phyloP scores from a whole-genome alignment of 2,797 vertebrate species.

The Hypotaenidia okinawae region DNA sequence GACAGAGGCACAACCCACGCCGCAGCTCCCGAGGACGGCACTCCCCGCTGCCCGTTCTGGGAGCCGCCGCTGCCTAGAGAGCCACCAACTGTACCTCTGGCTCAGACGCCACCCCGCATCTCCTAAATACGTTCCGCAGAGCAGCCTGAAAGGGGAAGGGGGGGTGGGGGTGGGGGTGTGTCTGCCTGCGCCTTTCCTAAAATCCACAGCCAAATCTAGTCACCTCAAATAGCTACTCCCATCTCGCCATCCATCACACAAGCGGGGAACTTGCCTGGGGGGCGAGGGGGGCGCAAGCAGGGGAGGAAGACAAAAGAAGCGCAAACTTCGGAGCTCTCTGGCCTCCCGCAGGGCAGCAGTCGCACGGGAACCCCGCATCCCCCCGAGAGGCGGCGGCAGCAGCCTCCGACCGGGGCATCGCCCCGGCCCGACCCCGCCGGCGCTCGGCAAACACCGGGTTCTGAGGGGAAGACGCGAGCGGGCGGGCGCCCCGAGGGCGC shows the following conservation, averaged over 20 bases:
- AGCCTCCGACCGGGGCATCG: neutral
- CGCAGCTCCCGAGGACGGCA: neutral
- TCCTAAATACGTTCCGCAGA: neutral
- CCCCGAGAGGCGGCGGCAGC: neutral
- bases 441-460: neutral
- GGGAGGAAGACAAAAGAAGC: neutral
- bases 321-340: neutral
- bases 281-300: neutral
- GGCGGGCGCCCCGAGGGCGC: neutral
- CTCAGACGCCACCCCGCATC: neutral
- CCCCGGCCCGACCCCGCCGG: neutral
- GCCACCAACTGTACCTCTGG: neutral
- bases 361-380: neutral
- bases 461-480: neutral
- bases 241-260: neutral
- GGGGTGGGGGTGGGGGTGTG: too few relatives aligned
- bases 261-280: neutral
- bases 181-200: neutral
- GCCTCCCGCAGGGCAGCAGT: neutral
- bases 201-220: neutral
- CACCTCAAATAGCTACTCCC: neutral
- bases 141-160: neutral
- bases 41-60: neutral
- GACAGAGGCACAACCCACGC: neutral
- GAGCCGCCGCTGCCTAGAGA: neutral